Percentiles rank a stretch among this genome's conserved stretches.
Evolutionary conservation across 2,888 invertebrate species (phyloP).

Genomic region (Saturnia pavonia): DNA sequence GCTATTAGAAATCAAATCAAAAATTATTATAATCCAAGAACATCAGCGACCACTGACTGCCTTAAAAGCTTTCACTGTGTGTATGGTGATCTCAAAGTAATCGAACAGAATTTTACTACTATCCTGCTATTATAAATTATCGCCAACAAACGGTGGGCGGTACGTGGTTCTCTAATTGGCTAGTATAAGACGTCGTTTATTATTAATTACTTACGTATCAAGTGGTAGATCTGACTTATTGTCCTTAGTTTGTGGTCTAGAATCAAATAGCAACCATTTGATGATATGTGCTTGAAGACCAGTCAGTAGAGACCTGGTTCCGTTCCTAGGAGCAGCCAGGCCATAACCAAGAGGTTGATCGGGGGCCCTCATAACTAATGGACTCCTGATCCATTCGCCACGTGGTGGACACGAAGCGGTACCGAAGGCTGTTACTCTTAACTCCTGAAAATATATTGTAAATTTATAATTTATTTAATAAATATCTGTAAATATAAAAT

Average conservation of each 20-base stretch:
- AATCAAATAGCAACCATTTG: conserved; percentile 85
- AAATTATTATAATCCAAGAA: no score
- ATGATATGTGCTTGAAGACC: conserved; percentile 87
- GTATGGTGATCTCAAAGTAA: no score
- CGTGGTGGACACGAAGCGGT: conserved; percentile 86
- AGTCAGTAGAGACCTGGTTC: conserved; percentile 77
- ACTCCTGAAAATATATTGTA: conserved; percentile 67
- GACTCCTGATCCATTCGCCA: conserved; percentile 87
- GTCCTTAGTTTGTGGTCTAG: conserved; percentile 68
- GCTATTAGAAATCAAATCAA: no score
- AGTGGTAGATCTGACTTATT: conserved; percentile 74
- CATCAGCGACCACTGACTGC: no score
- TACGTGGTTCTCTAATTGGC: no score
- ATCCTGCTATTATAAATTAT: no score
- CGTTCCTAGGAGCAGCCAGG: conserved; percentile 84
- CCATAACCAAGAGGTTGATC: conserved; percentile 84
- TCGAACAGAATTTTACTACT: no score
- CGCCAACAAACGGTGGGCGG: no score
- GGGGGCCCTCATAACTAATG: conserved; percentile 83
- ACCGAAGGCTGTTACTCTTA: conserved; percentile 85
- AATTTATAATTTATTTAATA: no score
- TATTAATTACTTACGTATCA: conserved; percentile 74
- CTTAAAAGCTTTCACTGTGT: no score
- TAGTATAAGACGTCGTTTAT: not conserved
- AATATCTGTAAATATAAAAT: no score